Base-by-base conservation (phyloP, 1,140 invertebrate genomes). In the Hestina assimilis region DNA sequence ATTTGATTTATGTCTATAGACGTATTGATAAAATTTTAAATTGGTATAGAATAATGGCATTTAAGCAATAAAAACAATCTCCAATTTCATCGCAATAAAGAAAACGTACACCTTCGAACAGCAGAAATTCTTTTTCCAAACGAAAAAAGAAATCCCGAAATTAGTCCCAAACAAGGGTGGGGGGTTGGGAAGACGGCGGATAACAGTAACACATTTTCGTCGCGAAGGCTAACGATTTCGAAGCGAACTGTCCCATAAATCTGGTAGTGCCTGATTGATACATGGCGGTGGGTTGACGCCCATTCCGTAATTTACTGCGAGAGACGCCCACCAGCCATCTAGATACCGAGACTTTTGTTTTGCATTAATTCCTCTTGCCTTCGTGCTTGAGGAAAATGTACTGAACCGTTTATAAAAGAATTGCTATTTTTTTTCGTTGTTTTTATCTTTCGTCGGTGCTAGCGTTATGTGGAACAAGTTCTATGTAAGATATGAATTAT, bases 211-310 rank as follows among this genome's bases (percentile, higher is more conserved):
- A 79, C 79, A 80, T 85, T 82, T 86, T 83, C 76, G 79, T 84
- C 81, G 80, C 79, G 63, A 47, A 75, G 76, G 71, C 84, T 87
- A 86, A 87, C 84, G 79, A 84, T 86, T 87, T 66, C 73, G 80
- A 83, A 83, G 81, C 80, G 74, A 73, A 70, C 83, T 85, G 82
- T 87, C 84, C 80, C 79, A 89, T 89, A 89, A 89, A 89, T 89
- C 83, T 75, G 53, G 58, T 46, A 51, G 63, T 45, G 33, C 54
- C 84, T 89, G 88, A 89, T 89, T 89, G 88, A 89, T 89, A 89
- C 88, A 89, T 84, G 87, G 88, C 87, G 88, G 76, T 80, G 66
- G 79, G 86, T 82, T 89, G 87, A 89, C 88, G 88, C 88, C 88
- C 88, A 89, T 87, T 74, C 68, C 61, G 84, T 89, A 88, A 89